Percentiles rank a stretch among this genome's conserved stretches.
Conservation (phyloP, 2,888 invertebrate genomes). For the Torymus aiolomorphi region DNA sequence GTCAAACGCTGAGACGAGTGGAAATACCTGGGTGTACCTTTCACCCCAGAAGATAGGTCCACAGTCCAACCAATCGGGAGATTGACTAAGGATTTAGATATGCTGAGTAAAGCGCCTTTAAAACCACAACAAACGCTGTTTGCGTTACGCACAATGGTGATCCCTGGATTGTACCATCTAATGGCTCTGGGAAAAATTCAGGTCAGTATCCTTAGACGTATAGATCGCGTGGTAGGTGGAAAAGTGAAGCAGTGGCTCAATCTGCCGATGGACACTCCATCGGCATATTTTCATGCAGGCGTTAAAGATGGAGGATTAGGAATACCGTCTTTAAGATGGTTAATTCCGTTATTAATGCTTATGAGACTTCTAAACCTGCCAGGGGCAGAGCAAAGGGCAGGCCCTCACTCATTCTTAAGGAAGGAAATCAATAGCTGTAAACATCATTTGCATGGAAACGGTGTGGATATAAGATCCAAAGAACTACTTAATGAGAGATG, state of each 20-base stretch:
- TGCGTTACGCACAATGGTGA: constrained; percentile 68
- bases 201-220: constrained; percentile 53
- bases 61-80: no score
- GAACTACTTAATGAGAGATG: not conserved
- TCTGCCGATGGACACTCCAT: constrained; percentile 66
- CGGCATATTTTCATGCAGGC: constrained; percentile 66
- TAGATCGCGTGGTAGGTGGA: constrained; percentile 66
- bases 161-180: constrained; percentile 70
- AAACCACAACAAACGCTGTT: constrained; percentile 68
- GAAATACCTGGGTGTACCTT: constrained; percentile 34
- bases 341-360: constrained; percentile 30
- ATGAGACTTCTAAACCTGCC: not conserved
- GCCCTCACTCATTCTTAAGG: not conserved
- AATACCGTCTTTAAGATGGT: constrained; percentile 59
- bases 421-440: constrained; percentile 1
- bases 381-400: not conserved
- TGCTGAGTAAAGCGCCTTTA: no score
- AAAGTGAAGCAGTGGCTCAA: constrained; percentile 64
- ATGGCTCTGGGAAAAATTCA: constrained; percentile 66
- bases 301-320: constrained; percentile 62
- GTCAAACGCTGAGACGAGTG: constrained; percentile 34
- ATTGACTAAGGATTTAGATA: no score
- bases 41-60: not conserved
- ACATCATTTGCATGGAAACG: not conserved
- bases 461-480: not conserved